Evolutionary conservation across 2,888 invertebrate species (phyloP).

Genomic region (Caenorhabditis sulstoni): DNA sequence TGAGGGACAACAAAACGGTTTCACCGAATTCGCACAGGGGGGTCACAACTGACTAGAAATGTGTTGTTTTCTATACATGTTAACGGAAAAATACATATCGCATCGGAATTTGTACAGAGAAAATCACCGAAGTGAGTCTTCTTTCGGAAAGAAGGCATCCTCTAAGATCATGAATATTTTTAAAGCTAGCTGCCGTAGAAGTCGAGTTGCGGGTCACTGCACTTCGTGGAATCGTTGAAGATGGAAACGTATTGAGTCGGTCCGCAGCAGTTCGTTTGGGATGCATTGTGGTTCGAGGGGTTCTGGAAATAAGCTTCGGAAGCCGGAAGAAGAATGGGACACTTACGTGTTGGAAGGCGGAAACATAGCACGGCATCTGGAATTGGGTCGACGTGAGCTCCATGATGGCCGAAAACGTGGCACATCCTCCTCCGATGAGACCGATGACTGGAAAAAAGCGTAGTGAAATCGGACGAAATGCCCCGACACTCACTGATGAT

Average conservation of each 20-base stretch:
- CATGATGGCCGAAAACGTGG: slow-evolving; percentile 77
- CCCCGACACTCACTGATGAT: slow-evolving; percentile 61
- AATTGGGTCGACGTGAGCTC: slow-evolving; percentile 75
- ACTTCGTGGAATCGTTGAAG: slow-evolving; percentile 29
- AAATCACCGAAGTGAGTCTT: slow-evolving; percentile 3
- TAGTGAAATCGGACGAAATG: background rate
- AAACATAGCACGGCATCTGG: slow-evolving; percentile 74
- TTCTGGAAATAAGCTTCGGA: background rate
- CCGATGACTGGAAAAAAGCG: slow-evolving; percentile 77
- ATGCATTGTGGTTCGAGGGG: background rate
- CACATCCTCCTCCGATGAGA: slow-evolving; percentile 75
- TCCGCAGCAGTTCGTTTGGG: slow-evolving; percentile 74
- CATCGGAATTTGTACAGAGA: slow-evolving; percentile 47
- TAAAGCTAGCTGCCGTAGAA: slow-evolving; percentile 58
- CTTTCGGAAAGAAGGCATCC: slow-evolving; percentile 7
- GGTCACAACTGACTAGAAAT: slow-evolving; percentile 38
- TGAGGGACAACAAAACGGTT: slow-evolving; percentile 26
- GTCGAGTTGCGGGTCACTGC: slow-evolving; percentile 60
- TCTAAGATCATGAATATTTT: slow-evolving; percentile 16
- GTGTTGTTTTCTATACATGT: slow-evolving; percentile 35
- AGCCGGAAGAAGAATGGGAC: too few species aligned
- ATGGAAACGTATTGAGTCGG: slow-evolving; percentile 68
- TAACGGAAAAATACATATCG: slow-evolving; percentile 17
- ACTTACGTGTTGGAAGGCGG: slow-evolving; percentile 54
- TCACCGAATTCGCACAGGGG: slow-evolving; percentile 32